These are phyloP conservation scores for Trichacis sp. DNA, from an alignment of 2,888 invertebrate species.

Conservation along the genomic window DNA sequence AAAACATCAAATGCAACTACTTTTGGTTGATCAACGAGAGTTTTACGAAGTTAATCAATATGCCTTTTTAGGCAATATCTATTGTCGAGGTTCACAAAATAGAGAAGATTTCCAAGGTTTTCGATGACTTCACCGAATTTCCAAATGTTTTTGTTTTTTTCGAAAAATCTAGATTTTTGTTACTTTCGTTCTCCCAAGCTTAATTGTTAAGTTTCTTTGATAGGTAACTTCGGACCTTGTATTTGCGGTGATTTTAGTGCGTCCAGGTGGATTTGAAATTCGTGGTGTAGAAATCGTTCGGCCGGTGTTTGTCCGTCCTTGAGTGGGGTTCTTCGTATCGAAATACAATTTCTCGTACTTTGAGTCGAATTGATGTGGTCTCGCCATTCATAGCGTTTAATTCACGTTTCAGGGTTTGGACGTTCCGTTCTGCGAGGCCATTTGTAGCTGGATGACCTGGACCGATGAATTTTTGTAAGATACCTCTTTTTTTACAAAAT, in stretches of 20 bases:
- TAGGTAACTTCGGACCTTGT: neutral
- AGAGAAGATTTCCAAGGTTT: no score
- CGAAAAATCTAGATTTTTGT: no score
- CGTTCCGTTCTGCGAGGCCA: constrained; percentile 26
- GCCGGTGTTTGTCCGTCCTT: constrained; percentile 12
- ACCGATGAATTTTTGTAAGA: constrained; percentile 18
- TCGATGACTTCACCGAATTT: no score
- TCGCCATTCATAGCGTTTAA: constrained; percentile 12
- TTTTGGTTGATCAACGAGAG: no score
- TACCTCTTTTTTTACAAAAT: constrained; percentile 13
- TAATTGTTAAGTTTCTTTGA: neutral
- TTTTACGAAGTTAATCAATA: no score
- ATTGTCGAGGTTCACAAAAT: no score
- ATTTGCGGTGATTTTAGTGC: neutral
- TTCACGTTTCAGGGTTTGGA: constrained; percentile 10
- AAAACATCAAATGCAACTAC: no score
- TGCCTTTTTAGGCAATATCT: no score
- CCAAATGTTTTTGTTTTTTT: no score
- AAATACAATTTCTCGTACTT: constrained; percentile 23
- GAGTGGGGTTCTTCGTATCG: constrained; percentile 19
- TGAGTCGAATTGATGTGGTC: constrained; percentile 3
- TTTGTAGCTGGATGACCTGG: constrained; percentile 34
- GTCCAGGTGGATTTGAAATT: constrained; percentile 11
- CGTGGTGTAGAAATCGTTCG: constrained; percentile 12
- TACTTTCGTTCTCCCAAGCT: neutral